Conservation (phyloP, 2,888 invertebrate genomes). For the Cerceris ruficornis region DNA sequence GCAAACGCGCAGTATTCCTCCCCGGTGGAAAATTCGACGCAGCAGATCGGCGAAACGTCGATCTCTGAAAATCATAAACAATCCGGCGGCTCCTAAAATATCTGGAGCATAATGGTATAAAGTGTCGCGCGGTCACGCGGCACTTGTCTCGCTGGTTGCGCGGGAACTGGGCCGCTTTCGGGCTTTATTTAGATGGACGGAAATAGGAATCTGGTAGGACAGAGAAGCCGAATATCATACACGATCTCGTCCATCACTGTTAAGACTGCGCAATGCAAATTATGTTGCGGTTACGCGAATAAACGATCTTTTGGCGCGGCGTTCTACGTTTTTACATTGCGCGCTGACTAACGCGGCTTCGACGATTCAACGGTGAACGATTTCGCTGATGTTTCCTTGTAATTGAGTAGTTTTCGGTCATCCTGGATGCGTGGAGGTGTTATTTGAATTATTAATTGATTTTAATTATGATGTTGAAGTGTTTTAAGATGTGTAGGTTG, state of each 20-base stretch:
- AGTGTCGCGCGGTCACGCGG: constrained; percentile 56
- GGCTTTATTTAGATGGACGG: constrained; percentile 78
- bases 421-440: no score
- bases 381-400: no score
- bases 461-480: no score
- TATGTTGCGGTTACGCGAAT: constrained; percentile 45
- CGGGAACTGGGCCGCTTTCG: constrained; percentile 76
- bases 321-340: constrained; percentile 5
- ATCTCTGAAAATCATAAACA: constrained; percentile 7
- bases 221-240: constrained; percentile 50
- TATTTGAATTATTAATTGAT: no score
- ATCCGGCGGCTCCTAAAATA: constrained; percentile 54
- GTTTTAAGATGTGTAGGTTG: no score
- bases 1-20: no score
- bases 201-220: constrained; percentile 71
- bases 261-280: constrained; percentile 60
- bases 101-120: constrained; percentile 70
- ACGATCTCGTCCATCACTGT: constrained; percentile 45
- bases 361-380: no score
- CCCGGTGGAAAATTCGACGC: neutral
- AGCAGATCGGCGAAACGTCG: neutral
- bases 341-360: neutral
- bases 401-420: neutral
- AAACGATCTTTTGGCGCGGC: constrained; percentile 22
- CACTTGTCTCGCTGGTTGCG: constrained; percentile 66